These are phyloP conservation scores for Saccostrea glomerata DNA, from an alignment of 1,140 invertebrate genomes.

Conservation along the genomic window DNA sequence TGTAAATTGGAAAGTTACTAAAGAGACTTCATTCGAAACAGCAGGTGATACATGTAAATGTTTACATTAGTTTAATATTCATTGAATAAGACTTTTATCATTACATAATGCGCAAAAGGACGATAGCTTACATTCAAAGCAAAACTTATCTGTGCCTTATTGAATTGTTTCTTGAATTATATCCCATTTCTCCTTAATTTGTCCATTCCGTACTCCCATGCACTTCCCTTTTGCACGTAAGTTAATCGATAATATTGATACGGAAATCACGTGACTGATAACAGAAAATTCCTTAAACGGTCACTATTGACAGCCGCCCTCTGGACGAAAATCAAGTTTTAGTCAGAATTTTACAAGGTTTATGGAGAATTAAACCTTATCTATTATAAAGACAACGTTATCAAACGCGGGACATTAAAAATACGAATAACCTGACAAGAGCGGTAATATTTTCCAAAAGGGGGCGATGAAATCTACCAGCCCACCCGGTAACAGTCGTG, in stretches of 20 bases:
- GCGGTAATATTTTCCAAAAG: slow-evolving; percentile 6
- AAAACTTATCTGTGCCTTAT: slow-evolving; percentile 3
- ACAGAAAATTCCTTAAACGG: neutral
- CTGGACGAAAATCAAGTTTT: slow-evolving; percentile 13
- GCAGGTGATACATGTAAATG: too few relatives aligned
- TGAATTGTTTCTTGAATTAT: neutral
- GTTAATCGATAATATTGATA: slow-evolving; percentile 28
- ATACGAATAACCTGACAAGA: neutral
- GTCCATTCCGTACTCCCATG: neutral
- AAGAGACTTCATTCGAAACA: too few relatives aligned
- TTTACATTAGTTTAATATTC: neutral
- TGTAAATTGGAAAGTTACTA: too few relatives aligned
- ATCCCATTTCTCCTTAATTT: neutral
- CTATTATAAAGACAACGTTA: neutral
- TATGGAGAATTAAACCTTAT: neutral
- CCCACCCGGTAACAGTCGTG: neutral
- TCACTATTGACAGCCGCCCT: neutral
- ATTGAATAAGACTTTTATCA: neutral
- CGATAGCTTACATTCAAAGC: neutral
- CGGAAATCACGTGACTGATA: slow-evolving; percentile 14
- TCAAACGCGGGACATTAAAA: neutral
- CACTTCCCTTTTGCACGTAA: slow-evolving; percentile 25
- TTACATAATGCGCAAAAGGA: neutral
- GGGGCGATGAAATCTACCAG: neutral
- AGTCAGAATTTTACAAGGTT: neutral